Conservation (phyloP, 2,113 vertebrate genomes). For the Nothoprocta perdicaria region DNA sequence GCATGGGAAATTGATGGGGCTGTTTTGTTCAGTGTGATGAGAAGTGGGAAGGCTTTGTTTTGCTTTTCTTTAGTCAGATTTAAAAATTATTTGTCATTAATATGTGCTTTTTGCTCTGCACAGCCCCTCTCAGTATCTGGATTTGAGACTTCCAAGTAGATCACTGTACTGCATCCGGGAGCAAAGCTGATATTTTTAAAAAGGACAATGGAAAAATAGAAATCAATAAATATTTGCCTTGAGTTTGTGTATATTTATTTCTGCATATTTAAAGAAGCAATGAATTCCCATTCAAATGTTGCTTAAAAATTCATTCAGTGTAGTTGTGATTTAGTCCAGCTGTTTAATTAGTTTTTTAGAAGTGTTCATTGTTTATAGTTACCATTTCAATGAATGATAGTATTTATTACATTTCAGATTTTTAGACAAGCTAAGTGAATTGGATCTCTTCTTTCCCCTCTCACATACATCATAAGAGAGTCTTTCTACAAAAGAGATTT, state of each 20-base stretch:
- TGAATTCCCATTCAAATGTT: neutral
- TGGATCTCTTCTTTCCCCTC: neutral
- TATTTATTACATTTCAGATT: conserved; percentile 47
- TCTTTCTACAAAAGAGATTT: conserved; percentile 4
- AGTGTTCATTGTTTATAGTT: conserved; percentile 25
- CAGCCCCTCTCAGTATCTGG: fast-evolving
- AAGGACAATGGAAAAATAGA: neutral
- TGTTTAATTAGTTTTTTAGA: conserved; percentile 63
- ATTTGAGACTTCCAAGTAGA: neutral
- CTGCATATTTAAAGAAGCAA: neutral
- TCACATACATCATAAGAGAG: neutral
- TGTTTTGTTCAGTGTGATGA: neutral
- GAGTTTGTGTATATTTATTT: neutral
- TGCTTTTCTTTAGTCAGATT: neutral
- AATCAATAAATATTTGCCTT: fast-evolving
- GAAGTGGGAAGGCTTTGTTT: neutral
- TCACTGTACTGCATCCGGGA: neutral
- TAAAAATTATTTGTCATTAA: neutral
- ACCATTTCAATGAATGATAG: conserved; percentile 38
- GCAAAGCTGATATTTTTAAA: neutral
- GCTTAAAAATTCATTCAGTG: conserved; percentile 31
- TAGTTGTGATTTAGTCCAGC: conserved; percentile 44
- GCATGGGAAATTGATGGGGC: neutral
- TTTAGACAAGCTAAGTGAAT: conserved; percentile 17
- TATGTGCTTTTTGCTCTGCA: fast-evolving